phyloP scores from a whole-genome alignment of 2,888 invertebrate species.

The Oscheius sp. region DNA sequence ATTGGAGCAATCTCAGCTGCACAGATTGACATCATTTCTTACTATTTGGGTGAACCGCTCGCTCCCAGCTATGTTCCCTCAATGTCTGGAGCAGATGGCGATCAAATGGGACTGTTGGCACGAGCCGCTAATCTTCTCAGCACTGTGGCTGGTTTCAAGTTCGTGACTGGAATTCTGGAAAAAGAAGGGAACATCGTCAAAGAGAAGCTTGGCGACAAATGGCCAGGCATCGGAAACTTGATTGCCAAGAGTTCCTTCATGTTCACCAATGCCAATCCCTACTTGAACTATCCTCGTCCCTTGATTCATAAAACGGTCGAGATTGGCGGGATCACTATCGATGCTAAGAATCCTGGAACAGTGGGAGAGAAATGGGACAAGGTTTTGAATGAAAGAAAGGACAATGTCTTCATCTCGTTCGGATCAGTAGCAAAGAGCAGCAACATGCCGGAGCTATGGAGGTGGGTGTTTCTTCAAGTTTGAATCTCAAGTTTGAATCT shows the following conservation, averaged over 20 bases:
- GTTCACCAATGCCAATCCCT: conserved; percentile 34
- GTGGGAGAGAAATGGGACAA: conserved; percentile 20
- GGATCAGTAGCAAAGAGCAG: conserved; percentile 36
- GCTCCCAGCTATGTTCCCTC: conserved; percentile 36
- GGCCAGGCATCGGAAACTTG: neutral
- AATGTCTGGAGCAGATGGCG: neutral
- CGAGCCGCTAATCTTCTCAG: conserved; percentile 19
- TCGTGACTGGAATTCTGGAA: neutral
- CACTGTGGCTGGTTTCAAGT: neutral
- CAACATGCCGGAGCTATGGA: conserved; percentile 35
- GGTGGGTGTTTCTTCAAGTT: neutral
- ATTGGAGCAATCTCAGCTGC: conserved; percentile 41
- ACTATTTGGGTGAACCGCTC: conserved; percentile 40
- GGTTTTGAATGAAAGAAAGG: conserved; percentile 29
- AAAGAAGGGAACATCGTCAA: neutral
- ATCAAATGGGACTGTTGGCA: conserved; percentile 27
- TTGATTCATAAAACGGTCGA: conserved; percentile 30
- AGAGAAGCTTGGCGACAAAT: conserved; percentile 7
- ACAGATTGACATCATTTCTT: conserved; percentile 45
- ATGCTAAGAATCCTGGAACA: neutral
- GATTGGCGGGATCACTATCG: conserved; percentile 31
- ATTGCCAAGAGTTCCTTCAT: neutral
- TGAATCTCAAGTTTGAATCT: too few relatives aligned
- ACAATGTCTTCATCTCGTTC: conserved; percentile 35
- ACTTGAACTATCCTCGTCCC: conserved; percentile 34